Percentiles rank a stretch among this genome's conserved stretches.
Evolutionary conservation across 37 sponge, comb jelly and placozoan species (phyloP).

Genomic region (Halichondria panicea): DNA sequence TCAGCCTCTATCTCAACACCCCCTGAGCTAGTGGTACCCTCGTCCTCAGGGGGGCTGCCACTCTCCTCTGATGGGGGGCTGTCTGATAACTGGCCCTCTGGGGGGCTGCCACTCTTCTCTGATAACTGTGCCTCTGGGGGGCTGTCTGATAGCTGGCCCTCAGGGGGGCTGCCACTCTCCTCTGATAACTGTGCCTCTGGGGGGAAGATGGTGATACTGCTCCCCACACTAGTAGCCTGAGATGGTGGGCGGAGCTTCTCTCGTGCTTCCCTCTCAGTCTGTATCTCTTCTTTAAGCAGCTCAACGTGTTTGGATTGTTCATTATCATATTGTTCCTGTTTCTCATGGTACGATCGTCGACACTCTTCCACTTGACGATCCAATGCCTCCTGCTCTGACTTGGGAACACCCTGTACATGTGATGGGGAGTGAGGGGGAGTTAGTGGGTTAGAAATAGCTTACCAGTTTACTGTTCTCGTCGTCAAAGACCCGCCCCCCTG

Average conservation of each 20-base stretch:
- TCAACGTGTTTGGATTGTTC: conserved; percentile 2
- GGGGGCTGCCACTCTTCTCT: too few relatives aligned
- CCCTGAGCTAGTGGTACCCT: too few relatives aligned
- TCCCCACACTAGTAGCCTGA: conserved; percentile 1
- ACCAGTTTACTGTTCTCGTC: too few relatives aligned
- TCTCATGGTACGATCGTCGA: conserved; percentile 10
- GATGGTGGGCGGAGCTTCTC: conserved; percentile 7
- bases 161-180: not conserved
- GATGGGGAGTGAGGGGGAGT: too few relatives aligned
- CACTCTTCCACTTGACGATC: conserved; percentile 23
- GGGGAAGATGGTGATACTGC: conserved; percentile 13
- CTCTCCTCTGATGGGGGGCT: too few relatives aligned
- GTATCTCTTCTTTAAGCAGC: conserved; percentile 32
- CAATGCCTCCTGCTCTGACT: conserved; percentile 20
- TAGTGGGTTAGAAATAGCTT: too few relatives aligned
- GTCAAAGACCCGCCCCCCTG: too few relatives aligned
- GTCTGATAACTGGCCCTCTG: too few relatives aligned
- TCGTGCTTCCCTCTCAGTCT: conserved; percentile 1
- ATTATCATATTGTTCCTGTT: conserved; percentile 19
- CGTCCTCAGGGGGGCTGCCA: too few relatives aligned
- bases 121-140: not conserved
- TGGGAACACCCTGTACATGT: conserved; percentile 4
- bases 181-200: not conserved
- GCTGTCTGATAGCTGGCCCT: too few relatives aligned
- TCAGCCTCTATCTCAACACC: not conserved